Percentiles rank a stretch among this genome's conserved stretches.
Evolutionary conservation across 2,113 vertebrate genomes (phyloP).

Genomic region (Onychorhynchus coronatus): DNA sequence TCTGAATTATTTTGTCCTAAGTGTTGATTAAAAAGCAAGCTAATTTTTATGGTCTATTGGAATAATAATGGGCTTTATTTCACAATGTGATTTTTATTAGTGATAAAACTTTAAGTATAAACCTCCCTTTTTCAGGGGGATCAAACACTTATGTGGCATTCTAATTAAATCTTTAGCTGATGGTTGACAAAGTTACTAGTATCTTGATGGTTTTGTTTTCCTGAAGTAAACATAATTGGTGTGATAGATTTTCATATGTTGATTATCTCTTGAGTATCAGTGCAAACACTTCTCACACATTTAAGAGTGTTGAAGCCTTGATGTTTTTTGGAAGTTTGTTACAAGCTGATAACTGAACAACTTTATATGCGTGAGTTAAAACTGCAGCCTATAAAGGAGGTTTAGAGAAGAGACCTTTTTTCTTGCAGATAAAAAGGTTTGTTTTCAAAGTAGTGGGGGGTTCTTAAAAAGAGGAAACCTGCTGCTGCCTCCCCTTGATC

Average conservation of each 20-base stretch:
- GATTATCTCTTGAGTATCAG: neutral
- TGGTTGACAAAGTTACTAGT: rapidly evolving
- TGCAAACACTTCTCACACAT: neutral
- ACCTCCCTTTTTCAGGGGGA: neutral
- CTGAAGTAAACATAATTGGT: neutral
- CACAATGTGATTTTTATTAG: neutral
- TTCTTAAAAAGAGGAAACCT: neutral
- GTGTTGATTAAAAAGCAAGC: neutral
- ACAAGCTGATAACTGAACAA: neutral
- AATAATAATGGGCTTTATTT: neutral
- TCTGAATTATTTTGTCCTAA: neutral
- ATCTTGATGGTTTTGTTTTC: neutral
- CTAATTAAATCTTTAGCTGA: neutral
- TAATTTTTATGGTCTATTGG: neutral
- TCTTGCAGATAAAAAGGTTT: neutral
- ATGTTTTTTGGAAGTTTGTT: neutral
- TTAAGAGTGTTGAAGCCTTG: neutral
- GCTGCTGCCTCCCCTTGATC: neutral
- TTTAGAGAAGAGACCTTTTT: neutral
- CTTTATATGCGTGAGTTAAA: neutral
- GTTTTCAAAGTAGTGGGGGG: neutral
- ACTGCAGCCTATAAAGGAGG: neutral
- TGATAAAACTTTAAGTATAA: neutral
- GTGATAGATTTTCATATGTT: neutral
- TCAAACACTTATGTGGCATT: neutral